Percentiles rank a stretch among this genome's conserved stretches.
These are phyloP conservation scores for Chymomyza amoena DNA, from an alignment of 2,888 invertebrate genomes.

Conservation along the genomic window DNA sequence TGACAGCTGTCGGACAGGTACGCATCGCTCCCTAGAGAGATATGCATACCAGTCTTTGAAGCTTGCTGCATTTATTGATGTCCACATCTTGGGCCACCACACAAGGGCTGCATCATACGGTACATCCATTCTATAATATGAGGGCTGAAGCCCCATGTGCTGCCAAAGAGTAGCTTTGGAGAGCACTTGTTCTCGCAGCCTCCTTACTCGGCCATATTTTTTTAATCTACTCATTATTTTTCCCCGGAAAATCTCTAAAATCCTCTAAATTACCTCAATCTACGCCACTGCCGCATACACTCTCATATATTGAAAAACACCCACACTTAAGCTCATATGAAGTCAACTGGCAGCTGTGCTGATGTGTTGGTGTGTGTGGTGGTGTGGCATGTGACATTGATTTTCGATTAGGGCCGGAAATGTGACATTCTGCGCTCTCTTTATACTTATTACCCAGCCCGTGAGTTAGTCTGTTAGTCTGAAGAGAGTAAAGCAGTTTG, in stretches of 20 bases:
- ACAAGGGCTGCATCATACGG: no score
- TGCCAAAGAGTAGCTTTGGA: no score
- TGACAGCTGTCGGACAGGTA: no score
- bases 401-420: conserved; percentile 66
- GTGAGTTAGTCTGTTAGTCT: background rate
- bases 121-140: no score
- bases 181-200: no score
- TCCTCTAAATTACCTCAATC: no score
- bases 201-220: no score
- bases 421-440: conserved; percentile 39
- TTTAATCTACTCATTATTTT: background rate
- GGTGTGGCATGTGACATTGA: conserved; percentile 52
- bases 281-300: background rate
- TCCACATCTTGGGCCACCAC: no score
- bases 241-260: conserved; percentile 14
- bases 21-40: no score
- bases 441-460: background rate
- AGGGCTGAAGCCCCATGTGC: no score
- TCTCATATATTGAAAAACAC: background rate
- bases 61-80: no score
- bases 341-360: background rate
- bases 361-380: background rate
- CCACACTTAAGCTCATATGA: conserved; percentile 3
- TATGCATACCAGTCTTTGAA: no score
- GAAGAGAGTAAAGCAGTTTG: background rate